Evolutionary conservation across 2,113 vertebrate genomes (phyloP).

Genomic region (Hydrochoerus hydrochaeris): DNA sequence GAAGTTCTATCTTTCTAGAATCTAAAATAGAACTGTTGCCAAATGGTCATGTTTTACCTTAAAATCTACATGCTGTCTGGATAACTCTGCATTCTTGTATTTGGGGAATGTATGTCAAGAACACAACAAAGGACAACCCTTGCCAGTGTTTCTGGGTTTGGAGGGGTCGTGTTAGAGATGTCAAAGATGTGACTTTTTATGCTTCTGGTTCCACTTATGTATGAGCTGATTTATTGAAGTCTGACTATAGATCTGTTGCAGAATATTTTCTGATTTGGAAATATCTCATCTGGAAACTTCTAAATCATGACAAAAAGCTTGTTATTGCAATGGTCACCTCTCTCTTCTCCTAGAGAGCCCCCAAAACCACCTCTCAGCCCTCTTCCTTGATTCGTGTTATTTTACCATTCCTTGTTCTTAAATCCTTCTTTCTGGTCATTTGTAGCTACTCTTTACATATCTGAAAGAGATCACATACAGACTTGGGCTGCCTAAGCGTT

Average conservation of each 20-base stretch:
- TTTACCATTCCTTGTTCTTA: neutral
- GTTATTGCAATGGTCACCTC: neutral
- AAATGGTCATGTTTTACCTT: conserved; percentile 1
- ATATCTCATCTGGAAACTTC: neutral
- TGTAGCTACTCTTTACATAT: neutral
- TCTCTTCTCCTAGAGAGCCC: neutral
- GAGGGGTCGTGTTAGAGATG: neutral
- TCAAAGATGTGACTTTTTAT: neutral
- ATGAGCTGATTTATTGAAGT: neutral
- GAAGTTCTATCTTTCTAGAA: neutral
- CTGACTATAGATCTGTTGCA: neutral
- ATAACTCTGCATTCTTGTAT: neutral
- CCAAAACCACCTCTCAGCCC: neutral
- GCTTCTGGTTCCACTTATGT: neutral
- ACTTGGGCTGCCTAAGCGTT: neutral
- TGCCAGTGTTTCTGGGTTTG: neutral
- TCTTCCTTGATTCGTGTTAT: neutral
- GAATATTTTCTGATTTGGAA: neutral
- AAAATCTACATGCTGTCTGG: neutral
- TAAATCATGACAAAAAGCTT: neutral
- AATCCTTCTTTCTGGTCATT: neutral
- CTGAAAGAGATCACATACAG: neutral
- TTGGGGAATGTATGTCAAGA: neutral
- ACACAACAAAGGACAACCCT: neutral
- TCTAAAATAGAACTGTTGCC: neutral